These are phyloP conservation scores for Apis florea DNA, from an alignment of 1,140 invertebrate species.

Conservation along the genomic window DNA sequence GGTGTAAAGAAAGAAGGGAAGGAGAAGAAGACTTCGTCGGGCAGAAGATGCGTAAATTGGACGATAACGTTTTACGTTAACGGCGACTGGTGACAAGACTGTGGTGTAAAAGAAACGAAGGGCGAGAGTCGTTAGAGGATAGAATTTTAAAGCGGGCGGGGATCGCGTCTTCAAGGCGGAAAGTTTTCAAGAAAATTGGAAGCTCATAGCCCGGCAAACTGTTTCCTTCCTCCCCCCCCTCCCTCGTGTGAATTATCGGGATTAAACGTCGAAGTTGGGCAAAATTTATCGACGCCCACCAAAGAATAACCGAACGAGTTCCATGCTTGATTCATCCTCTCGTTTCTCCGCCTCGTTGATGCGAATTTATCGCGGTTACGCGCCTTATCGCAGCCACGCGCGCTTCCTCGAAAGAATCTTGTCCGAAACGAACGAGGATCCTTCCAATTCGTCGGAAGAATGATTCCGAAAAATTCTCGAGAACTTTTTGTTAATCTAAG, in stretches of 20 bases:
- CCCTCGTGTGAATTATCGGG: constrained; percentile 34
- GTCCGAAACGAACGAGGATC: too few species aligned
- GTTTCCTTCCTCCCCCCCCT: neutral
- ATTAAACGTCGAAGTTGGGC: constrained; percentile 31
- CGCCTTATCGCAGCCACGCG: neutral
- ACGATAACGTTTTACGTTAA: neutral
- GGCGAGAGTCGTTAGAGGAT: neutral
- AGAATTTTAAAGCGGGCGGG: constrained; percentile 23
- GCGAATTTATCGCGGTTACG: constrained; percentile 30
- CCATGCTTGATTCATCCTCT: constrained; percentile 34
- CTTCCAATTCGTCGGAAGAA: neutral
- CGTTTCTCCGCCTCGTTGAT: constrained; percentile 3
- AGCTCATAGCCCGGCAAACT: constrained; percentile 33
- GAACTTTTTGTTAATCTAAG: too few species aligned
- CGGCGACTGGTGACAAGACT: neutral
- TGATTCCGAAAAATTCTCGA: too few species aligned
- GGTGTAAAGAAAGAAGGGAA: too few species aligned
- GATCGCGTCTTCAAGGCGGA: too few species aligned
- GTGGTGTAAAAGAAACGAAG: neutral
- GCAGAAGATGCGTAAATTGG: neutral
- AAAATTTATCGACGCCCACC: constrained; percentile 37
- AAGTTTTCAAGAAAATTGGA: constrained; percentile 38
- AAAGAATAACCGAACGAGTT: constrained; percentile 36
- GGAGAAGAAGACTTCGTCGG: too few species aligned
- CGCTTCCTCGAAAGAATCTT: neutral